These are phyloP conservation scores for Eciton burchellii DNA, from an alignment of 1,140 invertebrate species.

Conservation along the genomic window DNA sequence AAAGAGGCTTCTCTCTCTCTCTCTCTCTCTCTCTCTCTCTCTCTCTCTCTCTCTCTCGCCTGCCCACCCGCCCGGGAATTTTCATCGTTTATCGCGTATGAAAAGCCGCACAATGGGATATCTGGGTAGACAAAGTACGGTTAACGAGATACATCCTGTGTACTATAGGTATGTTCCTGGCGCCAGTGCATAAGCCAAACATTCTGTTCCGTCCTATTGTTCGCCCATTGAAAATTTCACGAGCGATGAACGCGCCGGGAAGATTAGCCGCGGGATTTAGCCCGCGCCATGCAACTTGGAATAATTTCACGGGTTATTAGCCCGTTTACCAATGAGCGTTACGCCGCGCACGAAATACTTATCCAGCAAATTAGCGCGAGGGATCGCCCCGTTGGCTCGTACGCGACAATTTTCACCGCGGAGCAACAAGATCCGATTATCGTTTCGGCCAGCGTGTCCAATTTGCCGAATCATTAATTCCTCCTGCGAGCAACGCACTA, in stretches of 20 bases:
- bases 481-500: background rate
- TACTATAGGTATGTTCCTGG: background rate
- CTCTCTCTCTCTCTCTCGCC: no score
- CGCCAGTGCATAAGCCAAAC: background rate
- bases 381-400: constrained; percentile 1
- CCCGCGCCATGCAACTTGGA: constrained; percentile 48
- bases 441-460: background rate
- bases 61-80: background rate
- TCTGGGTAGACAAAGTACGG: background rate
- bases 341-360: constrained; percentile 52
- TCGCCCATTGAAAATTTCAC: constrained; percentile 36
- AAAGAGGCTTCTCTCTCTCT: no score
- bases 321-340: background rate
- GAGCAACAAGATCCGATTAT: background rate
- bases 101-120: background rate
- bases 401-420: constrained; percentile 5
- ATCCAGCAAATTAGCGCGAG: constrained; percentile 59
- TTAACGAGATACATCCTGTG: background rate
- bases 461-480: background rate
- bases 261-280: constrained; percentile 62
- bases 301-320: constrained; percentile 77
- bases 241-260: constrained; percentile 38
- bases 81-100: background rate
- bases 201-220: constrained; percentile 32
- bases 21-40: background rate